phyloP scores from a whole-genome alignment of 2,797 vertebrate species.

The Phoeniculus purpureus region DNA sequence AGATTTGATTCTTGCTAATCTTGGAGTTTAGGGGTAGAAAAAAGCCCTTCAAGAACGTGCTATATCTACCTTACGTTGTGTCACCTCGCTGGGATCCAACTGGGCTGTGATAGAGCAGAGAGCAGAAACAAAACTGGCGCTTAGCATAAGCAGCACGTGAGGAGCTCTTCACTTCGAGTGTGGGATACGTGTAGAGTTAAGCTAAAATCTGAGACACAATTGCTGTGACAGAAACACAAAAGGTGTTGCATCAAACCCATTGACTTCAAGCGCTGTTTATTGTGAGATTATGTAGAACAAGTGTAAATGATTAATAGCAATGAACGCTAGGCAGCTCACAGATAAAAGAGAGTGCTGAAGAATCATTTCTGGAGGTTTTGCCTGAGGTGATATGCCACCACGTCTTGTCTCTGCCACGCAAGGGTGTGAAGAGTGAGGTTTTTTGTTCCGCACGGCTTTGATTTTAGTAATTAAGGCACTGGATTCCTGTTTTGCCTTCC shows the following conservation, averaged over 20 bases:
- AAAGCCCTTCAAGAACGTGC: not conserved
- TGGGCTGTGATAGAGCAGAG: not conserved
- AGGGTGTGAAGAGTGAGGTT: not conserved
- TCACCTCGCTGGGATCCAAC: not conserved
- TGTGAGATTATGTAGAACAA: not conserved
- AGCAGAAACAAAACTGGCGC: not conserved
- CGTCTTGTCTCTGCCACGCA: not conserved
- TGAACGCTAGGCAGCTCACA: not conserved
- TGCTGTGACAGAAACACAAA: conserved; percentile 13
- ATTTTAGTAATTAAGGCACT: not conserved
- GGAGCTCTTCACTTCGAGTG: not conserved
- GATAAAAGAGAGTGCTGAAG: not conserved
- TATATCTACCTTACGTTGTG: not conserved
- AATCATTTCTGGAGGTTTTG: not conserved
- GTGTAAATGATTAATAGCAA: not conserved
- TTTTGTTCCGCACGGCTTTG: conserved; percentile 29
- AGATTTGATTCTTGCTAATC: not conserved
- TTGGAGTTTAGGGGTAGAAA: not conserved
- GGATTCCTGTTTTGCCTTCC: not conserved
- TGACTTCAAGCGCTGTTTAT: not conserved
- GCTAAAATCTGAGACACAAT: not conserved
- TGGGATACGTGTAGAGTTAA: not conserved
- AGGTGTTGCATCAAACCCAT: not conserved
- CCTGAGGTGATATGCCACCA: not conserved
- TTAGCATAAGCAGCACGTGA: not conserved